Percentiles rank a stretch among this genome's conserved stretches.
These are phyloP conservation scores for Trichacis sp. DNA, from an alignment of 2,888 invertebrate genomes.

Conservation along the genomic window DNA sequence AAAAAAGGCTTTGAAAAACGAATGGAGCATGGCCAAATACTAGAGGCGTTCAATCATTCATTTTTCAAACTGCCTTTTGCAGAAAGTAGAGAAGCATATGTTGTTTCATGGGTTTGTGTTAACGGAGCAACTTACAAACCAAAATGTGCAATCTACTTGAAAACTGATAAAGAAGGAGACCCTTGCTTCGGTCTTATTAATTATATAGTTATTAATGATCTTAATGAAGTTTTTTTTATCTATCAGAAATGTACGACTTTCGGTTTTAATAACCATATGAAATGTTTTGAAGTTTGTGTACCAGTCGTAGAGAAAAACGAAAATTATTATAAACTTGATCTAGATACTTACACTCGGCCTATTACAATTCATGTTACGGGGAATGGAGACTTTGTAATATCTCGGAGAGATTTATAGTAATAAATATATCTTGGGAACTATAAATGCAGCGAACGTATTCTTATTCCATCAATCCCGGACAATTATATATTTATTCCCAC, in stretches of 20 bases:
- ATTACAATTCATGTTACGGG: no score
- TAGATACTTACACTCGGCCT: no score
- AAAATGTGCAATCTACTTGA: background rate
- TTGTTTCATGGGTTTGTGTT: background rate
- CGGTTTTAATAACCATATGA: background rate
- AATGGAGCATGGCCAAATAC: background rate
- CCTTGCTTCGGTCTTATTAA: background rate
- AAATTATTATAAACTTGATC: no score
- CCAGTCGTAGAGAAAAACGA: no score
- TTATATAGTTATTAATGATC: background rate
- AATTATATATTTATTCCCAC: no score
- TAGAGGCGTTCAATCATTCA: background rate
- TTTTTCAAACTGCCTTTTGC: background rate
- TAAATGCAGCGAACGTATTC: no score
- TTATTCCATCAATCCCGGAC: no score
- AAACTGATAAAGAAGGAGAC: background rate
- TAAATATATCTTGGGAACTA: no score
- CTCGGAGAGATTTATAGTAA: no score
- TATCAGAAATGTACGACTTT: background rate
- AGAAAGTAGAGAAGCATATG: background rate
- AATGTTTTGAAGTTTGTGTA: no score
- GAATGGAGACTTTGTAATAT: no score
- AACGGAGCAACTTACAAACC: background rate
- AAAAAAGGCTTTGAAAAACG: conserved; percentile 4
- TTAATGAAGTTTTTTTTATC: background rate